Evolutionary conservation across 2,888 invertebrate species (phyloP), one percentile per base, ranked within the genome.

Genomic region (Scelioninae gen. 1): DNA sequence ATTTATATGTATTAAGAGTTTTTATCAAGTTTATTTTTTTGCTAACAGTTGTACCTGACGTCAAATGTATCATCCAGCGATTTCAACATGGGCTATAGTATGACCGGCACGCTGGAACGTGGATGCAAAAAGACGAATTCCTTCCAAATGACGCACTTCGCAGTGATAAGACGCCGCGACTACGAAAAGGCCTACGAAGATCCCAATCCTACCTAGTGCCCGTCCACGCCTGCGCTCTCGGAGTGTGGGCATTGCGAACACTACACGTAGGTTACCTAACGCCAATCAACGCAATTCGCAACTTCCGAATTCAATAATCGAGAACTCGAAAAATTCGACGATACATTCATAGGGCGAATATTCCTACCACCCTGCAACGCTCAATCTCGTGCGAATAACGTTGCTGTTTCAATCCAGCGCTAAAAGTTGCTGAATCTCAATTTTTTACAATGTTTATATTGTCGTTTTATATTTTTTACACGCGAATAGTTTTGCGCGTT

Each of bases 41-140:
- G 79, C 83, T 77, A 49, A 69, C 93, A 95, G 95, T 93, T 97
- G 91, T 95, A 95, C 93, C 94, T 97, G 90, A 97, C 96, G 81
- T 96, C 96, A 81, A 96, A 96, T 93, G 96, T 97, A 88, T 96
- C 96, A 56, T 95, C 96, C 89, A 95, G 96, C 63, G 97, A 97
- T 93, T 97, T 96, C 94, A 96, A 97, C 93, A 96, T 96, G 95
- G 97, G 97, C 62, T 97, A 97, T 94, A 96, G 96, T 90, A 96
- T 97, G 95, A 97, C 97, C 0, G 97, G 97, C 10, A 96, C 96
- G 10, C 93, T 97, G 89, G 97, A 97, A 92, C 94, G 97, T 15
- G 97, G 97, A 86, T 94, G 94, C 91, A 95, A 95, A 86, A 95
- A 95, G 90, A 95, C 95, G 87, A 96, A 96, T 93, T 94, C 94